A percentile compares a stretch with the other conserved stretches of the same genome.
phyloP scores from a whole-genome alignment of 2,113 vertebrate species.

The Grammomys dolichurus region DNA sequence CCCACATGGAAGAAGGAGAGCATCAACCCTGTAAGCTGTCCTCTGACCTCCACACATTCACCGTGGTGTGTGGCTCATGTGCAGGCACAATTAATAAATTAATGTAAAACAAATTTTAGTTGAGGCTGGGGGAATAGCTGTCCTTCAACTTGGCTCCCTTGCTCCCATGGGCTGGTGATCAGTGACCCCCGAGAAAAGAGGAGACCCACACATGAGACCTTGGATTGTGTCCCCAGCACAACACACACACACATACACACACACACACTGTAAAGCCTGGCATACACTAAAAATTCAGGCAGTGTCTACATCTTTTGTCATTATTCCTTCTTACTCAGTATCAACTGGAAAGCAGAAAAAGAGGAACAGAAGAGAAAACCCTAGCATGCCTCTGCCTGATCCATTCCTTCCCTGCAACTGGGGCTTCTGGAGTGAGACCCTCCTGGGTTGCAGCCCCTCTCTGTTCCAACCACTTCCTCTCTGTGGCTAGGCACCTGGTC shows the following conservation, averaged over 20 bases:
- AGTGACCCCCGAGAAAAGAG: too few relatives aligned
- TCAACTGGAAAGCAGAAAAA: neutral
- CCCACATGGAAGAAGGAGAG: neutral
- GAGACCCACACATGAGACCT: neutral
- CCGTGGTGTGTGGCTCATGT: neutral
- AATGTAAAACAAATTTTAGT: neutral
- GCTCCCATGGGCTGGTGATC: too few relatives aligned
- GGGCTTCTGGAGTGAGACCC: slow-evolving; percentile 48
- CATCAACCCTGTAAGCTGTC: neutral
- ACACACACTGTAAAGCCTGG: neutral
- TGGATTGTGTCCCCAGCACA: neutral
- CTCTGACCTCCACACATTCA: neutral
- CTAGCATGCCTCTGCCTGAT: neutral
- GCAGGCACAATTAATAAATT: neutral
- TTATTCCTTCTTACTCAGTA: too few relatives aligned
- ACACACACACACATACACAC: neutral
- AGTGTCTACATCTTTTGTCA: rapidly evolving
- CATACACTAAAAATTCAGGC: neutral
- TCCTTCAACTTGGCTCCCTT: too few relatives aligned
- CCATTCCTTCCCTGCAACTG: neutral
- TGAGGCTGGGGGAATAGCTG: neutral
- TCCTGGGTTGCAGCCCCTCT: slow-evolving; percentile 53
- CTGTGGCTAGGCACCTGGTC: slow-evolving; percentile 76
- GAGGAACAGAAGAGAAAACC: neutral
- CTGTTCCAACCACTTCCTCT: slow-evolving; percentile 78